Base-by-base conservation (phyloP, 2,888 invertebrate genomes). In the Brassicogethes aeneus region DNA sequence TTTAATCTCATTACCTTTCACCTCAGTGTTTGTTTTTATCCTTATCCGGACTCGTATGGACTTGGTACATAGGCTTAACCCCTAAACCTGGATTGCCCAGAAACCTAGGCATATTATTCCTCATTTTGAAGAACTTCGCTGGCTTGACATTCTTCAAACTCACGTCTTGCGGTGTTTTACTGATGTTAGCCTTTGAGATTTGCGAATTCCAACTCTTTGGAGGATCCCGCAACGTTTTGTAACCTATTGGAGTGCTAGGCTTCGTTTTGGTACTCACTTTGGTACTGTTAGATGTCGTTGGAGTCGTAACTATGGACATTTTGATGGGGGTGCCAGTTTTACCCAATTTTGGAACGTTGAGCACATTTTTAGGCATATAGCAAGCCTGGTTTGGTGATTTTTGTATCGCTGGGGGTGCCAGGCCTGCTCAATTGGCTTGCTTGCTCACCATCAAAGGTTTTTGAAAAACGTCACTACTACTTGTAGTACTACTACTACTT, bases 151-250 rank as follows among this genome's bases (percentile, higher is more conserved):
- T 65, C 43, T 64, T 64, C 48, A 59, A 46, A 41, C 64, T 64
- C 2, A 51, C 44, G 37, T 52, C 23, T 5, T 10, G 13, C 13
- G 17, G 13, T 16, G 14, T 42, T 35, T 55, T 52, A 1, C 48
- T 53, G 51, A 7, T 23, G 23, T 70, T 68, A 37, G 71, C 70
- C 44, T 73, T 68, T 2, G 75, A 70, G 29, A 77, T 64, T 33
- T 74, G 75, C 2, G 77, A 77, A 57, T 77, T 77, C 77, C 77
- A 77, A 12, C 72, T 71, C 54, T 75, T 76, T 0, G 77, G 76
- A 0, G 77, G 75, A 51, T 73, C 72, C 14, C 75, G 67, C 7
- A 77, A 59, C 1, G 77, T 77, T 52, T 77, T 79, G 52, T 77
- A 77, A 1, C 74, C 73, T 3, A 70, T 62, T 1, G 71, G 63